Conservation (phyloP, 2,888 invertebrate genomes). For the Tinea semifulvella region DNA sequence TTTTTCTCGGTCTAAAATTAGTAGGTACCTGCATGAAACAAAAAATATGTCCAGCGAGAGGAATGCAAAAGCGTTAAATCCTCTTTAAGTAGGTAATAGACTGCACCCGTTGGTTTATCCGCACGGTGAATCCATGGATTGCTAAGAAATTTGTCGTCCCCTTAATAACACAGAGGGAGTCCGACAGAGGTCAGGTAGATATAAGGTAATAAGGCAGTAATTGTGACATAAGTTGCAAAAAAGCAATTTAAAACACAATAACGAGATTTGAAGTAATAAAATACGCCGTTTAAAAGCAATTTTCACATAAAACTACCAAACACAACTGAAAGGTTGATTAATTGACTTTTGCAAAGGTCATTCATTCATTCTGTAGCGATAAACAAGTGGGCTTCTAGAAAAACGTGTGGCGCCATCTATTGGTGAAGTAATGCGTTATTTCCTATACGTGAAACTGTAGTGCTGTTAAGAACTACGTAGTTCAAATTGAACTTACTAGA, state of each 20-base stretch:
- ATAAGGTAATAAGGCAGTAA: too few species aligned
- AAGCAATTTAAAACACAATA: not conserved
- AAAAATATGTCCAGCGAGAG: too few species aligned
- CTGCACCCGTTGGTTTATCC: too few species aligned
- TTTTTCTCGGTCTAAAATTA: too few species aligned
- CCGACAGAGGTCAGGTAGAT: too few species aligned
- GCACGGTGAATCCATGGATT: too few species aligned
- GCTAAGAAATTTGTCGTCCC: too few species aligned
- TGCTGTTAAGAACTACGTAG: not conserved
- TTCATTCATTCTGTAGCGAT: not conserved
- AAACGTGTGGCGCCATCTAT: slow-evolving; percentile 43
- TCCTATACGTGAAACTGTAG: not conserved
- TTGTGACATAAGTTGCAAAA: too few species aligned
- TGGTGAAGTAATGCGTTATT: slow-evolving; percentile 11
- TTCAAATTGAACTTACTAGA: not conserved
- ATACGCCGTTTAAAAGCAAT: slow-evolving; percentile 1
- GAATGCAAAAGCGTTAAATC: too few species aligned
- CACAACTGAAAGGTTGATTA: slow-evolving; percentile 5
- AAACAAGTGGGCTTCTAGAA: slow-evolving; percentile 27
- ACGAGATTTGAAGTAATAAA: not conserved
- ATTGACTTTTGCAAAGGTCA: slow-evolving; percentile 8
- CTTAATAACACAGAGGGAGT: too few species aligned
- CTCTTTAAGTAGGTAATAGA: too few species aligned
- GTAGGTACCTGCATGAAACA: too few species aligned
- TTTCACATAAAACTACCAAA: slow-evolving; percentile 5